Evolutionary conservation across 2,797 vertebrate species (phyloP), one percentile per base, ranked within the genome.

Genomic region (Coilia nasus): DNA sequence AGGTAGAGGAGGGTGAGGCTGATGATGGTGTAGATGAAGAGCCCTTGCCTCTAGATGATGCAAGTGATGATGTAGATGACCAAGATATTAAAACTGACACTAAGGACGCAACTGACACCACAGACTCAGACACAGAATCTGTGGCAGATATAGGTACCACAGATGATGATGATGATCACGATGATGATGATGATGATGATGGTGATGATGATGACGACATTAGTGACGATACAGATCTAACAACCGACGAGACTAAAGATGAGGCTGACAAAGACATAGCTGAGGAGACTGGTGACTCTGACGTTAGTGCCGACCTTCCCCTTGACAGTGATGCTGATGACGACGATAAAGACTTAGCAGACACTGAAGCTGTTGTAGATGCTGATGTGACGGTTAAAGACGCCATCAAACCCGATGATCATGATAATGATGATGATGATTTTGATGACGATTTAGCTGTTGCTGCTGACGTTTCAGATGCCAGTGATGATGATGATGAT

Each of bases 1-100:
- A 57, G 60, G 82, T 84, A 85, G 81, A 44, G 15, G 86, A 71
- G 64, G 28, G 88, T 90, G 85, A 88, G 71, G 19, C 31, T 54
- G 17, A 78, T 83, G 75, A 54, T 85, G 2, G 44, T 80, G 64
- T 35, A 31, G 64, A 28, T 71, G 64, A 31, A 71, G 64, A 71
- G 31, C 25, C 23, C 12, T 28, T 28, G 25, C 12, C 25, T 67
- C 64, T 71, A 17, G 12, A 25, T 64, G 64, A 71, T 35, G 14
- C 62, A 28, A 31, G 25, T 67, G 62, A 31, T 14, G 64, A 71
- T 14, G 17, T 17, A 14, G 64, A 15, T 71, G 64, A 71, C 64
- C 64, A 71, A 71, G 64, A 71, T 12, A 17, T 25, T 15, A 35
- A 71, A 71, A 35, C 28, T 71, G 64, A 71, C 64, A 71, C 64